Percentiles rank a stretch among this genome's conserved stretches.
Evolutionary conservation across 23 tunicate genomes (phyloP).

Genomic region (Halocynthia aurantium): DNA sequence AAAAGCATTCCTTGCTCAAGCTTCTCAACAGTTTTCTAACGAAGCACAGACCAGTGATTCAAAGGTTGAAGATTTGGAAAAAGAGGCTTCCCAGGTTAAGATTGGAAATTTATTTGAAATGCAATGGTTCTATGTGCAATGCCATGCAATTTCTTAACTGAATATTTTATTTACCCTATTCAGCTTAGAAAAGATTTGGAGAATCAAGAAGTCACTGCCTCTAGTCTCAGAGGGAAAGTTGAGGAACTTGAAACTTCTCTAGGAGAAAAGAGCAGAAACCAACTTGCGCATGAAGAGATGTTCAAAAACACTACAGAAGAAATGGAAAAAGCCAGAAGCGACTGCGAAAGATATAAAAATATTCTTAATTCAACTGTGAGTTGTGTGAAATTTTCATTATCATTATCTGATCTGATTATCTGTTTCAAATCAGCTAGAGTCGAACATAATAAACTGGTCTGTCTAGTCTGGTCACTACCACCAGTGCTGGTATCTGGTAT

Average conservation of each 20-base stretch:
- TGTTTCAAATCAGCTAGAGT: too few species aligned
- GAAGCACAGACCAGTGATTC: too few species aligned
- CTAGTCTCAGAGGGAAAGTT: neutral
- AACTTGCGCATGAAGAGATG: neutral
- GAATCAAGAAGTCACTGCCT: neutral
- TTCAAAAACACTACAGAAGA: neutral
- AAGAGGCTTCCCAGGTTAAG: too few species aligned
- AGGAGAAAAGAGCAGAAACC: neutral
- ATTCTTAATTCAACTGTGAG: constrained; percentile 22
- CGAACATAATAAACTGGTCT: too few species aligned
- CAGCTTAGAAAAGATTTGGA: neutral
- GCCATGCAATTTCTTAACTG: neutral
- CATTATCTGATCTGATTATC: too few species aligned
- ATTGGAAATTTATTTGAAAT: too few species aligned
- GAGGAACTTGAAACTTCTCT: constrained; percentile 13
- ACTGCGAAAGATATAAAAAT: constrained; percentile 21
- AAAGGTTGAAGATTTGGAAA: too few species aligned
- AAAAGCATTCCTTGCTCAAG: too few species aligned
- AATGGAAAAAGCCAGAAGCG: neutral
- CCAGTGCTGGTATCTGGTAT: too few species aligned
- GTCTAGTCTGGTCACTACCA: too few species aligned
- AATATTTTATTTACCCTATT: neutral
- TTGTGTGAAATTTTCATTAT: neutral
- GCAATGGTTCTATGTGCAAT: too few species aligned
- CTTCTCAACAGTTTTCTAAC: too few species aligned